phyloP scores from a whole-genome alignment of 35 echinoderm and acorn worm species.

The Apostichopus japonicus region DNA sequence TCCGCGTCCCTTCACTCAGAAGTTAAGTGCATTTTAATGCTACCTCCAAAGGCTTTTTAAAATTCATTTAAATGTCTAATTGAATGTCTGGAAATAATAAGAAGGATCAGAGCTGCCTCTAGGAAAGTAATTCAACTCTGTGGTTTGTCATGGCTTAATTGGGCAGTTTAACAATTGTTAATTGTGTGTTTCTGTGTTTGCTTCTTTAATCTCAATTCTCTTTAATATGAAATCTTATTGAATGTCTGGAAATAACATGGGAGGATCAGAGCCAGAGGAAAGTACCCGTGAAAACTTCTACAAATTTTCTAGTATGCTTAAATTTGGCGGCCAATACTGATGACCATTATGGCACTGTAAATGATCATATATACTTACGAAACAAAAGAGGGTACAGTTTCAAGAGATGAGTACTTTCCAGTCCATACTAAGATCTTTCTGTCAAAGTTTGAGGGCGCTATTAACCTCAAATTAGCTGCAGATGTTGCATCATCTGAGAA shows the following conservation, averaged over 20 bases:
- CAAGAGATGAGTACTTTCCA: slow-evolving; percentile 61
- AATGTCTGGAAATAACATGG: background rate
- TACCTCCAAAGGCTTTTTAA: too few relatives aligned
- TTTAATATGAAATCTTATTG: background rate
- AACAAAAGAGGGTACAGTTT: slow-evolving; percentile 64
- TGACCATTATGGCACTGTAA: too few relatives aligned
- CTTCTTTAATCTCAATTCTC: background rate
- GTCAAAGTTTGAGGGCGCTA: slow-evolving; percentile 58
- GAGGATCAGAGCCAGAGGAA: background rate
- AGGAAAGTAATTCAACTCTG: too few relatives aligned
- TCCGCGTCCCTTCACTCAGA: too few relatives aligned
- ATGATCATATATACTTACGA: slow-evolving; percentile 56
- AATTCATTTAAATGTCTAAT: too few relatives aligned
- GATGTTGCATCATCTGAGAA: background rate
- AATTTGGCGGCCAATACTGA: background rate
- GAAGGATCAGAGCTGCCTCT: too few relatives aligned
- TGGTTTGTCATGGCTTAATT: too few relatives aligned
- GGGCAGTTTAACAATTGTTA: too few relatives aligned
- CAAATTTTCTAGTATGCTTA: background rate
- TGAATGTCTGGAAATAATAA: too few relatives aligned
- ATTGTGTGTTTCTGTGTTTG: too few relatives aligned
- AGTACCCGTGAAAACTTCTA: background rate
- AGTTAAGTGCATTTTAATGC: too few relatives aligned
- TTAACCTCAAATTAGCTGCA: slow-evolving; percentile 1
- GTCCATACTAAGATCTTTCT: slow-evolving; percentile 66